These are phyloP conservation scores for Entomyzon cyanotis DNA, from an alignment of 2,113 vertebrate species.

Conservation along the genomic window DNA sequence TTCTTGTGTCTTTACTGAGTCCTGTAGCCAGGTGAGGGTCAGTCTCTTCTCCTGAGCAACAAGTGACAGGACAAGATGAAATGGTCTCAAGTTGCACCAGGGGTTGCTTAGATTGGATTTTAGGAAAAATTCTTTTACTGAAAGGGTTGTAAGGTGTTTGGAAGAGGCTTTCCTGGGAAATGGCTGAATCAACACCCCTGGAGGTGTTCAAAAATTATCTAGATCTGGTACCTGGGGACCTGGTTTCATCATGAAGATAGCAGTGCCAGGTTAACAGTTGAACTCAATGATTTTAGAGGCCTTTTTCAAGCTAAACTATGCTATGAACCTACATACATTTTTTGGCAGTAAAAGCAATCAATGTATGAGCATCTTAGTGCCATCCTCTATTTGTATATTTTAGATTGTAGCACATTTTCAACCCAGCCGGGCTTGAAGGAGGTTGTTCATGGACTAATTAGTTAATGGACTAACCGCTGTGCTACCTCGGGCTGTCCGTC, in stretches of 20 bases:
- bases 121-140: not conserved
- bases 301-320: not conserved
- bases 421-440: not conserved
- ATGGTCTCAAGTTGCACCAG: not conserved
- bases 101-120: not conserved
- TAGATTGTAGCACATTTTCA: not conserved
- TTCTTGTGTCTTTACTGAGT: not conserved
- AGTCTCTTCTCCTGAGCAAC: not conserved
- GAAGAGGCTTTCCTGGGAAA: not conserved
- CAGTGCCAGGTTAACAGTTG: not conserved
- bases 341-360: not conserved
- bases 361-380: accelerated
- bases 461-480: accelerated
- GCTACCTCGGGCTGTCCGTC: not conserved
- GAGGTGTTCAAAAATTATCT: not conserved
- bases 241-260: not conserved
- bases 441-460: not conserved
- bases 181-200: not conserved
- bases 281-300: not conserved
- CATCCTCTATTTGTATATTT: not conserved
- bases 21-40: not conserved
- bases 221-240: not conserved
- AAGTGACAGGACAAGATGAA: not conserved
- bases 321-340: accelerated
- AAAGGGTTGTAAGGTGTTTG: not conserved